These are phyloP conservation scores for Bombus waltoni DNA, from an alignment of 1,140 invertebrate species.

Conservation along the genomic window DNA sequence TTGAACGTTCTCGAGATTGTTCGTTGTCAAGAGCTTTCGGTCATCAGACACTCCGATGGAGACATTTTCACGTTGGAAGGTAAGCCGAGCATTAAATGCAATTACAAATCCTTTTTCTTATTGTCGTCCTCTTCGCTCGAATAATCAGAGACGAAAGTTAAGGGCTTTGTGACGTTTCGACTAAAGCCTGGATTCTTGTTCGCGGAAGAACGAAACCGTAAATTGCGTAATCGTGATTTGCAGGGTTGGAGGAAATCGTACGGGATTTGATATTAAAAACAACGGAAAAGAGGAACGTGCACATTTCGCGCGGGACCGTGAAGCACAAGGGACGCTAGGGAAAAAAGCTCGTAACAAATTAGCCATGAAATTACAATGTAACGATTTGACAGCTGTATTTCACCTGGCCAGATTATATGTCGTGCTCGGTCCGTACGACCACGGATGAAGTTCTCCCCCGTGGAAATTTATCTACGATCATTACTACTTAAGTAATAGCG, in stretches of 20 bases:
- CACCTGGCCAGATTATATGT: constrained; percentile 38
- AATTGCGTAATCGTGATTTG: constrained; percentile 32
- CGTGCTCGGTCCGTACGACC: constrained; percentile 3
- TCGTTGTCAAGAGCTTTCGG: constrained; percentile 72
- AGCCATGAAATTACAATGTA: constrained; percentile 63
- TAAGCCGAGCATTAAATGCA: constrained; percentile 65
- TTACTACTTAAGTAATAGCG: neutral
- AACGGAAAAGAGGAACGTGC: constrained; percentile 27
- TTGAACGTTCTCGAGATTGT: constrained; percentile 68
- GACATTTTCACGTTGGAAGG: constrained; percentile 84
- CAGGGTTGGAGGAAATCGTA: neutral
- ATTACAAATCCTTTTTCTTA: neutral
- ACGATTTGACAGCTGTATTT: constrained; percentile 66
- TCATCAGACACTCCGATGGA: constrained; percentile 84
- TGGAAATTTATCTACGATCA: constrained; percentile 1
- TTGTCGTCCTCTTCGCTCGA: too few relatives aligned
- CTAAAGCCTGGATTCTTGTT: too few relatives aligned
- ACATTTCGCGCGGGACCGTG: constrained; percentile 20
- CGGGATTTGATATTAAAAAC: constrained; percentile 7
- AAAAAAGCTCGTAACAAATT: constrained; percentile 52
- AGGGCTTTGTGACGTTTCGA: neutral
- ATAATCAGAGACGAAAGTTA: too few relatives aligned
- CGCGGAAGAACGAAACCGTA: neutral
- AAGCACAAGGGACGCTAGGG: constrained; percentile 16
- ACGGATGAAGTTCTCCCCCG: constrained; percentile 26